These are phyloP conservation scores for Tyrannus savana DNA, from an alignment of 2,113 vertebrate species.

Conservation along the genomic window DNA sequence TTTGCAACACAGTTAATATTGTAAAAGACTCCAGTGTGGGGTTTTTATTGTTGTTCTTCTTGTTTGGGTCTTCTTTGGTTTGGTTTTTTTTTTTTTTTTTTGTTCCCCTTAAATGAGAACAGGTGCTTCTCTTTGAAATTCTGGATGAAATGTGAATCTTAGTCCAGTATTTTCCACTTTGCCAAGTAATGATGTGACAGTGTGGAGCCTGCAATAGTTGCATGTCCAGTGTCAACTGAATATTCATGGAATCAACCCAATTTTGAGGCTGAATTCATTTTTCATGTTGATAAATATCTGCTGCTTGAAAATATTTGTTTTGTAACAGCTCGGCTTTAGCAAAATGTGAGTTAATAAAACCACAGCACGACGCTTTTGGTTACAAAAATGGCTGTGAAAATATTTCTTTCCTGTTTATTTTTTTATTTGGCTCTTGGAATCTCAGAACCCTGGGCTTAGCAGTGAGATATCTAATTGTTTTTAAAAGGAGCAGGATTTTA, in stretches of 20 bases:
- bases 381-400: not conserved
- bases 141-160: not conserved
- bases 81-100: not conserved
- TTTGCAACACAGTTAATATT: not conserved
- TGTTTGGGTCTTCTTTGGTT: not conserved
- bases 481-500: not conserved
- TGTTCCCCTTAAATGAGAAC: not conserved
- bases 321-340: not conserved
- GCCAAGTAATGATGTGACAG: not conserved
- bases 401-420: not conserved
- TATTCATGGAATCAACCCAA: not conserved
- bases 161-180: not conserved
- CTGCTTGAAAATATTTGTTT: not conserved
- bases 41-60: not conserved
- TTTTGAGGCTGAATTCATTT: not conserved
- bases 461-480: not conserved
- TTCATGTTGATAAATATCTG: not conserved
- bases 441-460: not conserved
- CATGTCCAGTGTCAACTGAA: not conserved
- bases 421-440: not conserved
- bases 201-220: not conserved
- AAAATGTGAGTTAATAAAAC: not conserved
- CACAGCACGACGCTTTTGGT: fast-evolving
- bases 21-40: not conserved
- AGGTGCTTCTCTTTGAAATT: not conserved